Evolutionary conservation across 2,797 vertebrate species (phyloP).

Genomic region (Anomalospiza imberbis): DNA sequence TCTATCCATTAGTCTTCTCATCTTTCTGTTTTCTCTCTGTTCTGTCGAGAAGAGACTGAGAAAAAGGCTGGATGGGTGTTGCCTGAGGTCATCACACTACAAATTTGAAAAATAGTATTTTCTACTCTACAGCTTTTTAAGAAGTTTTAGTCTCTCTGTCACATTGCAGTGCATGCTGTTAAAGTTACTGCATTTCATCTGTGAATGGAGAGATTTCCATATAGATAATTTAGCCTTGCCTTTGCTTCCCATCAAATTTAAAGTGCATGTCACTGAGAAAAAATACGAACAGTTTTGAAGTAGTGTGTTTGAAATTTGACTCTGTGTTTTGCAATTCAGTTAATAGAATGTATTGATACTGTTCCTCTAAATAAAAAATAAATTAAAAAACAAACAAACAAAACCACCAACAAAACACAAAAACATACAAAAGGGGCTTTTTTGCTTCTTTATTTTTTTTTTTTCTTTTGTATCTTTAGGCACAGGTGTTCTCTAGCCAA

Average conservation of each 20-base stretch:
- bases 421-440: rapidly evolving
- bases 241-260: not conserved
- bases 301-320: not conserved
- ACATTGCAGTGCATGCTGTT: not conserved
- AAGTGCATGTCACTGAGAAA: not conserved
- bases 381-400: not conserved
- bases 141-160: not conserved
- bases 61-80: not conserved
- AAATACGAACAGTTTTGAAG: not conserved
- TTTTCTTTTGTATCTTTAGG: not conserved
- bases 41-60: not conserved
- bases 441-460: not conserved
- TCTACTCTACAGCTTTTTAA: not conserved
- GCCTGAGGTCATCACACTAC: not conserved
- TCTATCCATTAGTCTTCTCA: not conserved
- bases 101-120: not conserved
- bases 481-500: not conserved
- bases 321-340: not conserved
- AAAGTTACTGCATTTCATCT: not conserved
- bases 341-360: not conserved
- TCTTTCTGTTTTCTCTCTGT: not conserved
- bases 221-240: not conserved
- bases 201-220: not conserved
- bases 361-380: not conserved
- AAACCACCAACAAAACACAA: not conserved